Percentiles rank a stretch among this genome's conserved stretches.
phyloP scores from a whole-genome alignment of 2,113 vertebrate genomes.

The Odobenus rosmarus region DNA sequence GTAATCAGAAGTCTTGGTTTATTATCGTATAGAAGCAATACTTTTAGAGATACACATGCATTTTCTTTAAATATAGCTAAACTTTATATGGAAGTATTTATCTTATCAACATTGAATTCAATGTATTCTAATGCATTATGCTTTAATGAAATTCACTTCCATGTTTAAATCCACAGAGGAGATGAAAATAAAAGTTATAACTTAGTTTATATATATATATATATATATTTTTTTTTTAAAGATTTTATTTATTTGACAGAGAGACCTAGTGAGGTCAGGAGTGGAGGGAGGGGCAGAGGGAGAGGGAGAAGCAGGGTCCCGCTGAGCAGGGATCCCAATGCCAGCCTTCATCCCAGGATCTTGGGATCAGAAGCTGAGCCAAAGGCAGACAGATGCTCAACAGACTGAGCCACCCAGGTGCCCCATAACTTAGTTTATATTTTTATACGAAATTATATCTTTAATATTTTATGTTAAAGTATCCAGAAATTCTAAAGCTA shows the following conservation, averaged over 20 bases:
- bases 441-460: not conserved
- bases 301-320: not conserved
- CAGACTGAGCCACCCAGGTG: not conserved
- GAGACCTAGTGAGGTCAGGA: not conserved
- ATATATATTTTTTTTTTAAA: no score
- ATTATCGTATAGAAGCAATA: not conserved
- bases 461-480: not conserved
- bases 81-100: not conserved
- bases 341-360: not conserved
- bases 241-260: not conserved
- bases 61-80: not conserved
- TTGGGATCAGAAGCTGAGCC: not conserved
- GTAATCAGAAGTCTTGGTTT: not conserved
- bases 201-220: not conserved
- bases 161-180: not conserved
- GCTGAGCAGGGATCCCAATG: not conserved
- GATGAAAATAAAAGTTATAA: not conserved
- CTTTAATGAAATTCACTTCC: not conserved
- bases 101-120: not conserved
- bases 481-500: not conserved
- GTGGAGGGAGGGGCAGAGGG: not conserved
- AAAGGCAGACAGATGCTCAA: not conserved
- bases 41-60: not conserved
- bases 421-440: not conserved
- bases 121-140: not conserved